Evolutionary conservation across 2,797 vertebrate species (phyloP).

Genomic region (Acanthis flammea): DNA sequence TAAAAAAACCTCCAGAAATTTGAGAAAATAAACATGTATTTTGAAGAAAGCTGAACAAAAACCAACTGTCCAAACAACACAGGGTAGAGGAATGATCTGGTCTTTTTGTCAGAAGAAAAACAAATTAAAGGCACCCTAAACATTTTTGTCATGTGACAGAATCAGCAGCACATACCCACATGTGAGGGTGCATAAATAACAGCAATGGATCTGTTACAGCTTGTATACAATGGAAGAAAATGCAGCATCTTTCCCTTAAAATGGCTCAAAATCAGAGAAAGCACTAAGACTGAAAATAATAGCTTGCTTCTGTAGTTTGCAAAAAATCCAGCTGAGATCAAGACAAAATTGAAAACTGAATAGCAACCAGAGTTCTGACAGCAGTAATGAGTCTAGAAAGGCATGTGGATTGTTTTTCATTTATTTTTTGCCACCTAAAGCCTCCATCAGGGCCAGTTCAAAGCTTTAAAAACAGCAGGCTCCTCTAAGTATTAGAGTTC

Average conservation of each 20-base stretch:
- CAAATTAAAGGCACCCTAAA: neutral
- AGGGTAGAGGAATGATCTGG: neutral
- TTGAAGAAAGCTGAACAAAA: neutral
- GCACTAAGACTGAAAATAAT: neutral
- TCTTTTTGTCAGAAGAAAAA: neutral
- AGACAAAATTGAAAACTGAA: neutral
- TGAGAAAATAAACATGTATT: neutral
- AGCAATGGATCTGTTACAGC: neutral
- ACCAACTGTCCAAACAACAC: neutral
- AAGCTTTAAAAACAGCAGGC: neutral
- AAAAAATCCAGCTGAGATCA: constrained; percentile 10
- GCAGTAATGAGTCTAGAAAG: neutral
- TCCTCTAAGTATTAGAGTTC: neutral
- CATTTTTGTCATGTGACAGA: neutral
- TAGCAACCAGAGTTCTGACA: neutral
- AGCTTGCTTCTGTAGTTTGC: neutral
- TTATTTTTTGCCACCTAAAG: neutral
- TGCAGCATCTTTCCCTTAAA: neutral
- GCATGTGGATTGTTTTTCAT: neutral
- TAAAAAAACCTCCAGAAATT: accelerated
- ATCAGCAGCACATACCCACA: neutral
- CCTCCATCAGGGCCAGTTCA: neutral
- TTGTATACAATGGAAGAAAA: neutral
- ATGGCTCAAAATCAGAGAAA: neutral
- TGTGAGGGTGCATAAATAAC: neutral